Conservation (phyloP, 2,113 vertebrate genomes). For the Antennarius striatus region DNA sequence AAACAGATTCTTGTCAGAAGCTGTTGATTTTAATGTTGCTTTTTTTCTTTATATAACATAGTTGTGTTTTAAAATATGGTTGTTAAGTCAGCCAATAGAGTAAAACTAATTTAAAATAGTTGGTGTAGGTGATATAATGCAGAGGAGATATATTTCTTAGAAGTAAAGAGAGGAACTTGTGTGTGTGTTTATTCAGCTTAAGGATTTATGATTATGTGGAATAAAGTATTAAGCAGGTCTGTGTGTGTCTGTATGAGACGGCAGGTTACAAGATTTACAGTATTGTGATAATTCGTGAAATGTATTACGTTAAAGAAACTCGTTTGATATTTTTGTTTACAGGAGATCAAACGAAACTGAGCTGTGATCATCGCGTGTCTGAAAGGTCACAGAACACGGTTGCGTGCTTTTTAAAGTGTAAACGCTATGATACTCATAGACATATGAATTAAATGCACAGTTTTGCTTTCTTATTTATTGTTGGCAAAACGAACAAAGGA, state of each 20-base stretch:
- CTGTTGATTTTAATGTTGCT: constrained; percentile 54
- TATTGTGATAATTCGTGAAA: constrained; percentile 32
- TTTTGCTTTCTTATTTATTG: too few relatives aligned
- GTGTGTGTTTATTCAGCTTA: constrained; percentile 24
- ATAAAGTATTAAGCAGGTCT: constrained; percentile 21
- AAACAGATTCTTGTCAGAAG: constrained; percentile 49
- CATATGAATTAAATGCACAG: too few relatives aligned
- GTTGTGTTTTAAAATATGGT: constrained; percentile 29
- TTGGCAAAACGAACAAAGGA: too few relatives aligned
- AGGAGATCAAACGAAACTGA: constrained; percentile 25
- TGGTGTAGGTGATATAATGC: not conserved
- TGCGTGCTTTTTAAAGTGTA: not conserved
- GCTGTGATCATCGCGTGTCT: constrained; percentile 23
- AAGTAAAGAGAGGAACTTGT: too few relatives aligned
- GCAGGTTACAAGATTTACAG: constrained; percentile 6
- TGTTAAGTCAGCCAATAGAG: constrained; percentile 15
- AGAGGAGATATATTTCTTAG: not conserved
- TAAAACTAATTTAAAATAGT: constrained; percentile 6
- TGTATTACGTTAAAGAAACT: not conserved
- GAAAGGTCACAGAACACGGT: not conserved
- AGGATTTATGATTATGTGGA: constrained; percentile 19
- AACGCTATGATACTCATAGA: too few relatives aligned
- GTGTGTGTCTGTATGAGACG: constrained; percentile 28
- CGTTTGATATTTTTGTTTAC: constrained; percentile 10
- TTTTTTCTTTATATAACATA: constrained; percentile 37